Evolutionary conservation across 2,888 invertebrate species (phyloP), one percentile per base, ranked within the genome.

Genomic region (Aquatica leii): DNA sequence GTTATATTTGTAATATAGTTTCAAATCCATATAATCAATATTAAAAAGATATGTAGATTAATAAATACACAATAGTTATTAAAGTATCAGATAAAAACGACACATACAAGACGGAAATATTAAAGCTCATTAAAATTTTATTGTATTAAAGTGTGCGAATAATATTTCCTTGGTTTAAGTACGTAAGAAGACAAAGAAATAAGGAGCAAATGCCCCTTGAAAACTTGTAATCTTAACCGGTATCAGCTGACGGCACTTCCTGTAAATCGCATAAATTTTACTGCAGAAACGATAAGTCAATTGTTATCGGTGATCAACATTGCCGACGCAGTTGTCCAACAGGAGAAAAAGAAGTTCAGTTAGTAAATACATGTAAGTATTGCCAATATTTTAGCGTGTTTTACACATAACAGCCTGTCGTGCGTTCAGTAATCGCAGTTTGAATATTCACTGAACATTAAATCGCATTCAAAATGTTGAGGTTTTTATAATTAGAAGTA

Each of bases 191-290:
- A 57, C 53, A 63, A 59, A 59, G 55, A 51, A 54, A 53, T 41
- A 59, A 50, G 53, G 52, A 63, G 43, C 53, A 63, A 63, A 63
- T 63, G 55, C 50, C 58, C 55, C 58, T 60, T 65, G 55, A 46
- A 62, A 49, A 63, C 58, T 67, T 59, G 67, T 67, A 73, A 74
- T 74, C 75, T 69, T 62, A 55, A 61, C 65, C 69, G 66, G 69
- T 65, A 76, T 74, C 74, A 74, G 75, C 76, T 77, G 75, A 75
- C 73, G 72, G 69, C 71, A 72, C 74, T 74, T 77, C 73, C 72
- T 69, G 68, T 68, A 69, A 71, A 70, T 69, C 71, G 72, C 71
- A 74, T 77, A 76, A 76, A 76, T 76, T 70, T 68, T 51, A 55
- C 54, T 50, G 59, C 67, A 63, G 58, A 68, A 66, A 72, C 75